A percentile compares a stretch with the other conserved stretches of the same genome.
These are phyloP conservation scores for Atlantisia rogersi DNA, from an alignment of 2,113 vertebrate species.

Conservation along the genomic window DNA sequence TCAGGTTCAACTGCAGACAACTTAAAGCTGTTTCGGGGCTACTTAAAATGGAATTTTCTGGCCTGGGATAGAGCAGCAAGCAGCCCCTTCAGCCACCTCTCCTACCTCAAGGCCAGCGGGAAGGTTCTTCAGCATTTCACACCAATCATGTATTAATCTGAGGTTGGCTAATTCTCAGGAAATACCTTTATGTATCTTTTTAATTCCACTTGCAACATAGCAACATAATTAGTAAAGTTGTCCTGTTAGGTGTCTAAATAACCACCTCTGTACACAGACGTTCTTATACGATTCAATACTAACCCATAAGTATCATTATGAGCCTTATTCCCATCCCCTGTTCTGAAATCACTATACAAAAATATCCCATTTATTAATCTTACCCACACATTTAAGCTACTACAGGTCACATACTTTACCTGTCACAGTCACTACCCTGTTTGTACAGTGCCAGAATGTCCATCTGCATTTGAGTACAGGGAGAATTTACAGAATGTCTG, in stretches of 20 bases:
- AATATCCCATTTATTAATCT: background rate
- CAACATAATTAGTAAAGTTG: background rate
- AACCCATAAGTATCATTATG: background rate
- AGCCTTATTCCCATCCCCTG: background rate
- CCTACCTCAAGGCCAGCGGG: background rate
- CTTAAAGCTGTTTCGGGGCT: background rate
- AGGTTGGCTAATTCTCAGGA: background rate
- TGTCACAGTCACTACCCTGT: background rate
- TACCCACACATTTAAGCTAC: background rate
- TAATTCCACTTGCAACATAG: background rate
- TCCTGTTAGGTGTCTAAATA: background rate
- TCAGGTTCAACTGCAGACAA: background rate
- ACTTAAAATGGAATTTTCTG: background rate
- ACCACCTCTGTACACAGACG: rapidly evolving
- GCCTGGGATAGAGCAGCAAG: background rate
- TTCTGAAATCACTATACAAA: background rate
- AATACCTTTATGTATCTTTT: background rate
- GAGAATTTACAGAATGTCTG: background rate
- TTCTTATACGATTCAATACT: background rate
- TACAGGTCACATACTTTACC: background rate
- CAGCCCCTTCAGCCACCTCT: background rate
- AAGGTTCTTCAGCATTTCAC: background rate
- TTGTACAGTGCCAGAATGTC: background rate
- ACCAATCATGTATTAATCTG: background rate
- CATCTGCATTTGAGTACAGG: background rate